A percentile compares a stretch with the other conserved stretches of the same genome.
Evolutionary conservation across 2,888 invertebrate species (phyloP).

Genomic region (Halictus quadricinctus): DNA sequence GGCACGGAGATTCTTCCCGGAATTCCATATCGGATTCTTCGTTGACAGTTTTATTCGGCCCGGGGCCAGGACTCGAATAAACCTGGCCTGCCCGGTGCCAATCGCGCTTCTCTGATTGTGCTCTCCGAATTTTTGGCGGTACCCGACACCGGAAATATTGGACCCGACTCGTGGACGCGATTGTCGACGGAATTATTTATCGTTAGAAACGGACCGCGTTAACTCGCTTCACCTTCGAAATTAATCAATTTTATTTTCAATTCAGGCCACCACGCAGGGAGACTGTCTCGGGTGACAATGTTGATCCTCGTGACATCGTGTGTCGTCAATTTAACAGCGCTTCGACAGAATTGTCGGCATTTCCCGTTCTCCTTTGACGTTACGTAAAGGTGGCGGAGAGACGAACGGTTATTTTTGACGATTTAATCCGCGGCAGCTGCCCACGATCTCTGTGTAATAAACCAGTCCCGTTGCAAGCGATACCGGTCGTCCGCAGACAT

Average conservation of each 20-base stretch:
- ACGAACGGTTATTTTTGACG: not conserved
- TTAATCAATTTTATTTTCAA: too few relatives aligned
- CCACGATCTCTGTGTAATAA: slow-evolving; percentile 33
- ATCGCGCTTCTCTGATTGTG: not conserved
- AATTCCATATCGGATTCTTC: slow-evolving; percentile 33
- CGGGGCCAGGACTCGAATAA: not conserved
- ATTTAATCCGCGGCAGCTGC: not conserved
- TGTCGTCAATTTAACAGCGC: not conserved
- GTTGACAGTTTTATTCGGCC: slow-evolving; percentile 34
- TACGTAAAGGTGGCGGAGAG: not conserved
- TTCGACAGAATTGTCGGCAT: not conserved
- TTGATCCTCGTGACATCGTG: not conserved
- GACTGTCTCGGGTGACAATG: not conserved
- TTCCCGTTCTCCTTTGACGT: not conserved
- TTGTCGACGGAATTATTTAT: not conserved
- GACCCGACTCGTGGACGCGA: not conserved
- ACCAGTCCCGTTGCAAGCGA: slow-evolving; percentile 11
- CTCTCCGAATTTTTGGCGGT: not conserved
- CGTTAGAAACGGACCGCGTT: not conserved
- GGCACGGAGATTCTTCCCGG: not conserved
- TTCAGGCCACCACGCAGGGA: too few relatives aligned
- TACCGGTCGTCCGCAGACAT: slow-evolving; percentile 9
- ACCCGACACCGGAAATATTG: not conserved
- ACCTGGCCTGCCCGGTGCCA: not conserved
- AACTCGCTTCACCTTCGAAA: too few relatives aligned